Evolutionary conservation across 2,797 vertebrate genomes (phyloP), one percentile per base, ranked within the genome.

Genomic region (Serranus cabrilla): DNA sequence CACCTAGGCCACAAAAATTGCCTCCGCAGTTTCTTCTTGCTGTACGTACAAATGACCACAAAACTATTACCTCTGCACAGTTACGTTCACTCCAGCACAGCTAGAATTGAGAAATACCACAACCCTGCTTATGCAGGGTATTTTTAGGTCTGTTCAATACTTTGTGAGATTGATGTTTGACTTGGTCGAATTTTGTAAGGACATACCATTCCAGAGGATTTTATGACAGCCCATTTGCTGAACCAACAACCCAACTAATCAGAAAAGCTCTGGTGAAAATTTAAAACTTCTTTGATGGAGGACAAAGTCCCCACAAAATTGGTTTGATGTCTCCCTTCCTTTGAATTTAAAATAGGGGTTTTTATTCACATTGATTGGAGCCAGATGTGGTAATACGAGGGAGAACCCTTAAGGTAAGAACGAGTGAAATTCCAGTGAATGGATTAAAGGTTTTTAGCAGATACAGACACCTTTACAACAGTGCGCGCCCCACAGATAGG

Each of bases 291-390:
- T 86, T 76, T 80, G 80, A 87, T 80, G 60, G 51, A 58, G 74
- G 58, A 83, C 79, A 84, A 68, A 79, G 81, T 82, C 62, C 65
- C 79, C 71, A 74, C 78, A 89, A 83, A 89, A 83, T 78, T 82
- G 77, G 73, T 89, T 87, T 91, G 85, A 90, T 92, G 88, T 93
- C 83, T 90, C 80, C 80, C 64, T 88, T 89, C 74, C 82, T 87
- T 87, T 85, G 75, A 77, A 74, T 89, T 88, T 80, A 81, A 83
- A 88, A 85, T 78, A 88, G 83, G 83, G 37, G 64, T 87, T 93
- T 94, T 93, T 94, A 93, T 95, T 95, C 90, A 66, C 78, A 68
- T 85, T 96, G 96, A 97, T 96, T 93, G 87, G 87, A 96, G 94
- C 93, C 96, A 97, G 96, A 96, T 97, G 96, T 96, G 93, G 93